Evolutionary conservation across 2,113 vertebrate genomes (phyloP).

Genomic region (Mesitornis unicolor): DNA sequence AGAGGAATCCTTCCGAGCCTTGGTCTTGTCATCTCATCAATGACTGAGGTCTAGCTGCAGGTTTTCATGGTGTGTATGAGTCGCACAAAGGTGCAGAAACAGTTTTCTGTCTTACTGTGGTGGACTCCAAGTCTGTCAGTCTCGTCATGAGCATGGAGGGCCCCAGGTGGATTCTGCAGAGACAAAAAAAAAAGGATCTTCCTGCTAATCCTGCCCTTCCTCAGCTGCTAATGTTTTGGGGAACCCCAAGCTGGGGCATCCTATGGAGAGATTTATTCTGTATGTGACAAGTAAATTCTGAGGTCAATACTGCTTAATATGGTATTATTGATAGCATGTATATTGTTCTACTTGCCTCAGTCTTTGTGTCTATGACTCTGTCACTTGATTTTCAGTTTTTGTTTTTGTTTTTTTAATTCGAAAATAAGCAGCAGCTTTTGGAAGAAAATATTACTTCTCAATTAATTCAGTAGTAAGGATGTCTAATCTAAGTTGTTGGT

Average conservation of each 20-base stretch:
- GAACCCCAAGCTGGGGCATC: neutral
- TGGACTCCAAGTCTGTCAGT: neutral
- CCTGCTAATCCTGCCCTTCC: neutral
- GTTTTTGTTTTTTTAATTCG: neutral
- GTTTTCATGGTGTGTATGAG: neutral
- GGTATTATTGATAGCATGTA: accelerated
- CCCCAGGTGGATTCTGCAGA: neutral
- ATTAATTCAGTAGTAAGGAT: neutral
- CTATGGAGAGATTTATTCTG: neutral
- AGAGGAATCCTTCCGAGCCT: neutral
- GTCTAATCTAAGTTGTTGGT: neutral
- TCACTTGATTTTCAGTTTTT: neutral
- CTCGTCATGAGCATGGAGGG: neutral
- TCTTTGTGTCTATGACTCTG: neutral
- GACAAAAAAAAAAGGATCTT: neutral
- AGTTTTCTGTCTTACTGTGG: neutral
- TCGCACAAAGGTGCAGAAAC: neutral
- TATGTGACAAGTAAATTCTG: neutral
- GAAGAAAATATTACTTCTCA: neutral
- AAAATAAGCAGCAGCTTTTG: neutral
- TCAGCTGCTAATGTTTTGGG: neutral
- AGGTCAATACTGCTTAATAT: neutral
- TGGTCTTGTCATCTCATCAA: neutral
- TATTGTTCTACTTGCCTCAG: neutral
- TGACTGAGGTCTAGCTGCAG: neutral